Conservation (phyloP, 2,888 invertebrate genomes). For the Sclerodermus sp. region DNA sequence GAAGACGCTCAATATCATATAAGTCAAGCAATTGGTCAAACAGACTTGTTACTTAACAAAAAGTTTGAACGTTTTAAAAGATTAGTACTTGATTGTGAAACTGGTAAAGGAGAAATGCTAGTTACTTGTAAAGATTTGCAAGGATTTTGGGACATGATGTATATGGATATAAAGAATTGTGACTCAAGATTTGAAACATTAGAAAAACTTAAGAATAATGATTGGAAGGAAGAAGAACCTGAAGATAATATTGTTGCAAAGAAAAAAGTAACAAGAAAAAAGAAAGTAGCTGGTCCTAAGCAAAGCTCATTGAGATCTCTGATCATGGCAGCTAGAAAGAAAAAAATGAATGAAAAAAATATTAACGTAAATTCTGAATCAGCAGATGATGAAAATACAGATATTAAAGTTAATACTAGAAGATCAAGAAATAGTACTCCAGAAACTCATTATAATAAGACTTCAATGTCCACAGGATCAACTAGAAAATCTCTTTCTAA, state of each 20-base stretch:
- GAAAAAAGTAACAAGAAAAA: slow-evolving; percentile 9
- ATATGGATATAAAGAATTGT: slow-evolving; percentile 65
- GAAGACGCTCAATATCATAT: slow-evolving; percentile 65
- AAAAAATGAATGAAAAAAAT: slow-evolving; percentile 8
- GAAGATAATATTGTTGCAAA: slow-evolving; percentile 8
- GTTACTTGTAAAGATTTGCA: slow-evolving; percentile 73
- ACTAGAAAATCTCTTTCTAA: slow-evolving; percentile 1
- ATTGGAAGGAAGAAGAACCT: slow-evolving; percentile 60
- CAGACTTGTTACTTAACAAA: slow-evolving; percentile 72
- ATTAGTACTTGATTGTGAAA: slow-evolving; percentile 55
- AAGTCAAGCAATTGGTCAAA: slow-evolving; percentile 76
- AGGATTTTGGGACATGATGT: slow-evolving; percentile 88
- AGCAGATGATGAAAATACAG: neutral
- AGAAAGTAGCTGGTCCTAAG: slow-evolving; percentile 8
- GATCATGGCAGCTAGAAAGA: slow-evolving; percentile 37
- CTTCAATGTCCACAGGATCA: slow-evolving; percentile 2
- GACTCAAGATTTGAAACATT: slow-evolving; percentile 40
- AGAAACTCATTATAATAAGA: slow-evolving; percentile 2
- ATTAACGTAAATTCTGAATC: neutral
- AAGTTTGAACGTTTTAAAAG: slow-evolving; percentile 76
- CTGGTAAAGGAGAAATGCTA: slow-evolving; percentile 58
- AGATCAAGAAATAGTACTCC: neutral
- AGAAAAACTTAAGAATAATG: slow-evolving; percentile 25
- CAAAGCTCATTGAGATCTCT: slow-evolving; percentile 35
- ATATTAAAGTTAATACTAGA: neutral